A percentile compares a stretch with the other conserved stretches of the same genome.
Evolutionary conservation across 1,140 invertebrate genomes (phyloP).

Genomic region (Lasaia peninsularis): DNA sequence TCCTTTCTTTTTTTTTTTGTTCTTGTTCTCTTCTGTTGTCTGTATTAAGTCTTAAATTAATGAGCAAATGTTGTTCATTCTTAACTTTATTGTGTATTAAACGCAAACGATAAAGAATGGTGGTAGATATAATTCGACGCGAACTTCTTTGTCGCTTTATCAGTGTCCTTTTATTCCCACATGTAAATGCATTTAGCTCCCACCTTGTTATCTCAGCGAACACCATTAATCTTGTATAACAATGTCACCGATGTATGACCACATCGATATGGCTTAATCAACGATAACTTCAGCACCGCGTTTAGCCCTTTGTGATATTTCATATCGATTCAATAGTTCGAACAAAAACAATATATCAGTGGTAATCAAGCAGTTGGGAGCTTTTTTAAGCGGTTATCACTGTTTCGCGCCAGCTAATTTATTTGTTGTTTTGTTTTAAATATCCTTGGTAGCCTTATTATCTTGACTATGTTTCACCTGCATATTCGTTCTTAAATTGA

Average conservation of each 20-base stretch:
- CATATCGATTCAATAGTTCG: slow-evolving; percentile 38
- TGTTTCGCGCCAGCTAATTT: background rate
- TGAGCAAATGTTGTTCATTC: background rate
- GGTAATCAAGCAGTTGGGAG: slow-evolving; percentile 20
- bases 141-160: slow-evolving; percentile 67
- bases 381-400: slow-evolving; percentile 1
- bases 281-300: slow-evolving; percentile 45
- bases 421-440: background rate
- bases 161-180: slow-evolving; percentile 64
- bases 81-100: slow-evolving; percentile 27
- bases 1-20: no score
- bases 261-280: slow-evolving; percentile 65
- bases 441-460: background rate
- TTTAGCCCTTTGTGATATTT: slow-evolving; percentile 41
- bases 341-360: slow-evolving; percentile 28
- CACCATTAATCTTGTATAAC: slow-evolving; percentile 75
- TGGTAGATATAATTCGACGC: slow-evolving; percentile 41
- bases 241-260: slow-evolving; percentile 55
- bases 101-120: slow-evolving; percentile 37
- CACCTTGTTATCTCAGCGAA: slow-evolving; percentile 63
- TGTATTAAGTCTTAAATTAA: no score
- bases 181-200: slow-evolving; percentile 75
- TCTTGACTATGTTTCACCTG: background rate
- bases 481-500: background rate
- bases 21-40: no score